Base-by-base conservation (phyloP, 2,797 vertebrate species). In the Momotus momota region DNA sequence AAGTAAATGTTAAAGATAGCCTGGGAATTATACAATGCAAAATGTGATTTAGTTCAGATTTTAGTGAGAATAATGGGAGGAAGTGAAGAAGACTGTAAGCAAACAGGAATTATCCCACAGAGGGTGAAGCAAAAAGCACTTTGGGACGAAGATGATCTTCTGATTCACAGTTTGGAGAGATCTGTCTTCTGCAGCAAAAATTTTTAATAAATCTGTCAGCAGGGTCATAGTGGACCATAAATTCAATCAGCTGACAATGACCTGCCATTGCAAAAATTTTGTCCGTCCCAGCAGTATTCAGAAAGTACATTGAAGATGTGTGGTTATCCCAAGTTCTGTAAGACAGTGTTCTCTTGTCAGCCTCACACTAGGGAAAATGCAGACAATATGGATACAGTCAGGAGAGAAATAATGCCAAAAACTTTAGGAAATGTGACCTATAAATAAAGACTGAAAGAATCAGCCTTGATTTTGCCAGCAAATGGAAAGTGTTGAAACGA, bases 401-500 rank as follows among this genome's bases (percentile, higher is more conserved):
- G 19, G 21, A 84, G 9, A 70, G 17, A 77, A 88, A 81, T 18
- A 45, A 51, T 33, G 3, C 6, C 43, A 48, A 78, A 58, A 81
- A 6, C 1, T 58, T 81, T 40, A 49, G 21, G 29, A 88, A 83
- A 61, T 6, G 2, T 38, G 21, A 49, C 17, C 26, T 72, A 8
- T 3, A 35, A 69, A 21, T 35, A 66, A 80, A 85, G 29, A 29
- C 8, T 64, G 48, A 86, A 81, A 25, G 51, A 81, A 69, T 25
- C 14, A 49, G 26, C 25, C 16, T 74, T 40, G 18, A 18, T 69
- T 86, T 86, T 67, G 26, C 18, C 22, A 43, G 9, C 12, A 75
- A 65, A 55, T 0, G 0, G 2, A 20, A 74, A 64, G 22, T 2
- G 6, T 40, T 69, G 48, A 81, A 83, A 41, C 6, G 3, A 4